phyloP scores from a whole-genome alignment of 2,888 invertebrate species.

The Metallyticus violacea region DNA sequence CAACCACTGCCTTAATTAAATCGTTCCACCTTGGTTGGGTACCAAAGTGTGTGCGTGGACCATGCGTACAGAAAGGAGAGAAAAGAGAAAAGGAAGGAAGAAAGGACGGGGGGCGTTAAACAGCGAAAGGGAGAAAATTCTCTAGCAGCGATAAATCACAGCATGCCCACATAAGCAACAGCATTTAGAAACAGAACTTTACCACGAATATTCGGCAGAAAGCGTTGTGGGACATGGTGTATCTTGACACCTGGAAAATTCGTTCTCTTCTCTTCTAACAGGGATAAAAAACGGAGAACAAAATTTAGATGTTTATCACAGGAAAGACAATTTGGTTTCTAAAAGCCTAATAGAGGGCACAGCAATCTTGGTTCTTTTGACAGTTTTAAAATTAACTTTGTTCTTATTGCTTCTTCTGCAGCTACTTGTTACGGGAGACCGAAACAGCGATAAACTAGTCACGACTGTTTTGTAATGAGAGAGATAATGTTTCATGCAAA shows the following conservation, averaged over 20 bases:
- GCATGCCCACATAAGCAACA: neutral
- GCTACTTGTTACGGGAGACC: neutral
- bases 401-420: neutral
- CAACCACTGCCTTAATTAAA: constrained; percentile 11
- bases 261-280: neutral
- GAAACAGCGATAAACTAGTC: neutral
- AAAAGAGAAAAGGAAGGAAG: no score
- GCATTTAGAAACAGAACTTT: neutral
- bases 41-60: neutral
- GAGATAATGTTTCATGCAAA: neutral
- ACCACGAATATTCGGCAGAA: neutral
- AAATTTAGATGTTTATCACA: neutral
- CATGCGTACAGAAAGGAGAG: no score
- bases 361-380: neutral
- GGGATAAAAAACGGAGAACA: neutral
- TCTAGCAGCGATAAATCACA: neutral
- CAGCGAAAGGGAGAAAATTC: neutral
- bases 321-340: neutral
- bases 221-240: neutral
- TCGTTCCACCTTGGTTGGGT: constrained; percentile 15
- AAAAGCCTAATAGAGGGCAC: neutral
- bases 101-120: neutral
- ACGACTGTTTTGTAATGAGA: neutral
- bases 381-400: neutral
- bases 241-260: neutral